Base-by-base conservation (phyloP, 2,113 vertebrate genomes). In the Mormoops blainvillei region DNA sequence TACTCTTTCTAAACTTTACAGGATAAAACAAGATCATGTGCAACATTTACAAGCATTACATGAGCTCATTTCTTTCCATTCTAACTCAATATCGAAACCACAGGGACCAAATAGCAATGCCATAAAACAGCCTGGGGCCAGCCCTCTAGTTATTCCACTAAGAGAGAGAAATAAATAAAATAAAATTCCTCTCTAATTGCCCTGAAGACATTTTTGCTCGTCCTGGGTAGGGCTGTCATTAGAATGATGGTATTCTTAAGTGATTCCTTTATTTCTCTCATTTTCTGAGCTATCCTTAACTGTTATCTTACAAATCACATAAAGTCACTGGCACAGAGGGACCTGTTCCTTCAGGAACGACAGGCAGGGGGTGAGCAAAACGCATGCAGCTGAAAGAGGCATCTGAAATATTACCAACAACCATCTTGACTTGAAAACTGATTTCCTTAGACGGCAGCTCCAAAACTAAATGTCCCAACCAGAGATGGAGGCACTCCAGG, bases 81-180 rank as follows among this genome's bases (percentile, higher is more conserved):
- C 24, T 93, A 38, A 94, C 67, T 92, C 10, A 82, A 83, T 78
- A 38, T 28, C 78, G 65, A 96, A 97, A 94, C 93, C 41, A 91
- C 88, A 86, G 88, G 48, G 91, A 92, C 77, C 86, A 95, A 87
- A 85, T 33, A 86, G 61, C 71, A 95, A 74, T 73, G 78, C 33
- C 54, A 89, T 91, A 89, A 96, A 90, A 92, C 43, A 97, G 91
- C 96, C 94, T 48, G 31, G 68, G 63, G 95, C 73, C 70, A 96
- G 77, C 91, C 91, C 93, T 91, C 50, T 80, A 93, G 81, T 84
- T 87, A 50, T 96, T 85, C 52, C 73, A 95, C 81, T 94, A 92
- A 90, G 54, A 96, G 22, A 96, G 22, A 96, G 26, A 95, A 96
- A 96, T 68, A 95, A 90, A 95, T 85, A 92, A 92, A 96, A 92